phyloP scores from a whole-genome alignment of 2,797 vertebrate genomes.

The Danio albolineatus region DNA sequence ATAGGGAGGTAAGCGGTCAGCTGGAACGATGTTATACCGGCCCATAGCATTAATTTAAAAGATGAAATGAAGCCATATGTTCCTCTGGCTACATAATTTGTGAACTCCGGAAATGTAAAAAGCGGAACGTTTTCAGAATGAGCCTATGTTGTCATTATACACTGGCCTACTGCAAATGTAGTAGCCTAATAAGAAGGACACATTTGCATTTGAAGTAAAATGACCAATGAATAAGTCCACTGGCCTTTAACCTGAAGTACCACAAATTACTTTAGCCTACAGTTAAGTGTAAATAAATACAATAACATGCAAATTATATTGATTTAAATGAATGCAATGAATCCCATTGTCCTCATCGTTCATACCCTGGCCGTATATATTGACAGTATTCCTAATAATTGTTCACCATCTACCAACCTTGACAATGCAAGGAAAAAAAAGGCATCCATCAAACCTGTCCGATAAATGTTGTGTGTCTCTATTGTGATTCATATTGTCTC shows the following conservation, averaged over 20 bases:
- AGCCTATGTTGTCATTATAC: too few relatives aligned
- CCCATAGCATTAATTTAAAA: too few relatives aligned
- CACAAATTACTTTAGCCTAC: neutral
- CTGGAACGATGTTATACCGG: too few relatives aligned
- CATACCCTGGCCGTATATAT: neutral
- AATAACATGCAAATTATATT: conserved; percentile 6
- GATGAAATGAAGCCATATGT: too few relatives aligned
- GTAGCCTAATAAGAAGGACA: too few relatives aligned
- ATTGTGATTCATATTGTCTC: conserved; percentile 14
- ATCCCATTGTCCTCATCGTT: conserved; percentile 6
- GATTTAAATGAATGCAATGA: neutral
- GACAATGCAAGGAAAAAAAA: neutral
- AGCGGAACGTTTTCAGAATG: too few relatives aligned
- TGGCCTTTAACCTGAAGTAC: neutral
- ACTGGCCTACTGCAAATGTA: too few relatives aligned
- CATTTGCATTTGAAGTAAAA: neutral
- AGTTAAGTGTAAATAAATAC: neutral
- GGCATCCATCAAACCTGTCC: conserved; percentile 16
- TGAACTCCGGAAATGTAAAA: too few relatives aligned
- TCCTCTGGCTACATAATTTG: too few relatives aligned
- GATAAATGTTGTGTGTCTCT: neutral
- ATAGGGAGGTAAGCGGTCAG: too few relatives aligned
- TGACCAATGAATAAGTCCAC: neutral
- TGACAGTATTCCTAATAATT: conserved; percentile 12
- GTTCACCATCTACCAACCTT: neutral